Percentiles rank a stretch among this genome's conserved stretches.
Evolutionary conservation across 2,888 invertebrate species (phyloP).

Genomic region (Sesamia inferens): DNA sequence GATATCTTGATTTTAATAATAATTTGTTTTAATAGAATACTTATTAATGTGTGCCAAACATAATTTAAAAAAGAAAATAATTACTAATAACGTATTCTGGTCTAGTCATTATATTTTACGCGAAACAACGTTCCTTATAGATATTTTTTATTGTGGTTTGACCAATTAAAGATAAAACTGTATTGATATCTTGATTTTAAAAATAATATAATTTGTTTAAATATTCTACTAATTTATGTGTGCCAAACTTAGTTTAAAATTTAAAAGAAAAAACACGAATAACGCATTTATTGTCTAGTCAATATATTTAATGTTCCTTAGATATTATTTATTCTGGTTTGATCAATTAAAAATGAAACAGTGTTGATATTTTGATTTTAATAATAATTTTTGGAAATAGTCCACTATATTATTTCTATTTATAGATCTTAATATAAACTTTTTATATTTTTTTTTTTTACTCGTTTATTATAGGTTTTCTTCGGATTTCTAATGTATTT

Average conservation of each 20-base stretch:
- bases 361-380: too few species aligned
- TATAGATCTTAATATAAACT: not conserved
- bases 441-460: not conserved
- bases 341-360: too few species aligned
- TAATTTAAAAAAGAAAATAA: too few species aligned
- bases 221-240: too few species aligned
- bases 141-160: not conserved
- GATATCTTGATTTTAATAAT: too few species aligned
- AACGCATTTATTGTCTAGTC: not conserved
- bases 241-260: too few species aligned
- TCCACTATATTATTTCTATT: too few species aligned
- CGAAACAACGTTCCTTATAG: not conserved
- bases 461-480: not conserved
- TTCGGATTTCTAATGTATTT: not conserved
- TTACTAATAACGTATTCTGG: not conserved
- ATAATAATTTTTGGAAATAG: not conserved
- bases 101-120: not conserved
- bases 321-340: not conserved
- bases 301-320: not conserved
- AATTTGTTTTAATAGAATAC: not conserved
- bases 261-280: too few species aligned
- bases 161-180: not conserved
- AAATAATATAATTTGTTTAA: not conserved
- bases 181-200: not conserved
- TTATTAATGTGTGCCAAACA: too few species aligned